Evolutionary conservation across 2,888 invertebrate genomes (phyloP), one percentile per base, ranked within the genome.

Genomic region (Caprella mutica): DNA sequence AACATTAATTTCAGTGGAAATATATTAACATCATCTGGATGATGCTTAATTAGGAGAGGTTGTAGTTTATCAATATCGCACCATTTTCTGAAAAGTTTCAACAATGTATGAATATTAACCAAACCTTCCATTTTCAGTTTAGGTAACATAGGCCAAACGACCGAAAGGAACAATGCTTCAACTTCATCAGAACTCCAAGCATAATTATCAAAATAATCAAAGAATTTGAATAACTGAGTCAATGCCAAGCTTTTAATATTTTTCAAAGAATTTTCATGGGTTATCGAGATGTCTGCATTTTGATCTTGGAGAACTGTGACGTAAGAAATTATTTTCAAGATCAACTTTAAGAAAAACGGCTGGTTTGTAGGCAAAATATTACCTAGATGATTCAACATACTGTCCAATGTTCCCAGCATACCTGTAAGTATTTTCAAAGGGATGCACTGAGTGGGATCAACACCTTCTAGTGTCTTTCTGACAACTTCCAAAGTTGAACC

Each of bases 51-150:
- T 26, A 93, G 74, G 42, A 89, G 74, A 24, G 77, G 70, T 69
- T 84, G 87, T 58, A 70, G 77, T 72, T 84, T 79, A 0, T 87
- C 83, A 72, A 86, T 83, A 55, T 81, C 79, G 65, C 86, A 83
- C 89, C 92, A 94, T 1, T 78, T 76, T 27, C 80, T 75, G 21
- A 93, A 77, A n/a, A 94, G 73, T 71, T 84, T 86, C 19, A 93
- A 72, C 53, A 93, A 74, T 2, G 84, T 80, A 1, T 91, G 89
- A 0, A 91, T 89, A 67, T 82, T 84, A 68, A 86, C 83, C 55
- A 90, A 81, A 9, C 88, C 84, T 70, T 94, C 92, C 46, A 80
- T 75, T 0, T 84, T 80, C 17, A 94, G 72, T 69, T 84, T 86
- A 12, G 79, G 77, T 56, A 89, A 73, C 69, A 82, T 78, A 0